Base-by-base conservation (phyloP, 1,140 invertebrate species). In the Camponotus pennsylvanicus region DNA sequence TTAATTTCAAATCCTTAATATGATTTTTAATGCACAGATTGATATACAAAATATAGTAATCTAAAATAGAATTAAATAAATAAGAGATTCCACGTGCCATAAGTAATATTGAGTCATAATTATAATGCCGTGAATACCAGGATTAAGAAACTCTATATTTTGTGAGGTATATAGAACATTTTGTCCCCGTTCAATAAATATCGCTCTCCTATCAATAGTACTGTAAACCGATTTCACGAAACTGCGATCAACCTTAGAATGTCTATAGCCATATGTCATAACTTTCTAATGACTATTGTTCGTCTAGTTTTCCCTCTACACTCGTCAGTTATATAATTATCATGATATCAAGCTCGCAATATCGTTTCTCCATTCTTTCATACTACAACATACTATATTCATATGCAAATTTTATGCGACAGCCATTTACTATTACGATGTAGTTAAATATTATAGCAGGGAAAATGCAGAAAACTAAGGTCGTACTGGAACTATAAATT, bases 291-390 rank as follows among this genome's bases (percentile, higher is more conserved):
- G 5, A 9, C 13, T 32, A 40, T 40, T 79, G 18, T 8, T 78
- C 11, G 32, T 34, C 9, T 70, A 40, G 32, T 7, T 57, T 80
- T 49, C 66, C 78, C 64, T 61, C 27, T 32, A 21, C 15, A 13
- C 37, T 55, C 37, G 9, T 15, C 27, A 57, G 5, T 34, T 70
- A 70, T 67, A 32, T 57, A 80, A 70, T 69, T 80, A 80, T 80
- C 21, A 8, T 40, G 32, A 57, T 80, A 70, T 15, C 7, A 42
- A 80, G 70, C 49, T 59, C 9, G 37, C 49, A 70, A 80, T 42
- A 18, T 55, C 13, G 3, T 69, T 52, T 55, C 34, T 15, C 13
- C 5, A 32, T 5, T 52, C 15, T 69, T 69, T 80, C 37, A 21
- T 40, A n/a, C 34, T 21, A 37, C 34, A 7, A n/a, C 34, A 18